Evolutionary conservation across 2,888 invertebrate species (phyloP), one percentile per base, ranked within the genome.

Genomic region (Andrena bicolor): DNA sequence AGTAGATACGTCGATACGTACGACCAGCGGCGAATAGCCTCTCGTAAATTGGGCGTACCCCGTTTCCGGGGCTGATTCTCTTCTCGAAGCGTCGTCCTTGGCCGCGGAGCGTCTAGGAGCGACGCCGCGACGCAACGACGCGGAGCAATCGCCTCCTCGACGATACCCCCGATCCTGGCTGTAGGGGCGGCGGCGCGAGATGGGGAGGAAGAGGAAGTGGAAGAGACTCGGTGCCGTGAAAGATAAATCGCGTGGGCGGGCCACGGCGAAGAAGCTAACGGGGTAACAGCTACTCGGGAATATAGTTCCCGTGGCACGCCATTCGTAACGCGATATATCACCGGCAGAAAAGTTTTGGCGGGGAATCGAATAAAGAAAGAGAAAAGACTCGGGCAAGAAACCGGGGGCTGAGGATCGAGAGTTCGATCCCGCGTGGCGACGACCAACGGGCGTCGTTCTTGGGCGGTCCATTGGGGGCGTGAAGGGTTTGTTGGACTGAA

Each of bases 201-300:
- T n/a, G 26, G 66, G n/a, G 48, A 28, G 35, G 70, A 70, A 56
- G 63, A 41, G 60, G 10, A 13, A 41, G 41, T 13, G 61, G 32
- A 53, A 20, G 80, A 72, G 65, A 63, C 74, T 83, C 73, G 76
- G 69, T 79, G 83, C 77, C 88, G 82, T 77, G 88, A 84, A 86
- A 89, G 88, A 89, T 89, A 89, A 89, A 89, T 89, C 89, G 88
- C 82, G 76, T 86, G 88, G 88, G 88, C 88, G 89, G 88, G 82
- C 79, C 80, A 82, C 72, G 69, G 81, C 82, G 88, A 88, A 88
- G 89, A 89, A 89, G 89, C 88, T 89, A 89, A 89, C 89, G 89
- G 88, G 87, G 88, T 89, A 89, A 89, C 89, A 89, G 89, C 89
- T 89, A 89, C 89, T 89, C 89, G 83, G 82, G 89, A 89, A 89